Conservation (phyloP, 2,113 vertebrate genomes). For the Catharus minimus region DNA sequence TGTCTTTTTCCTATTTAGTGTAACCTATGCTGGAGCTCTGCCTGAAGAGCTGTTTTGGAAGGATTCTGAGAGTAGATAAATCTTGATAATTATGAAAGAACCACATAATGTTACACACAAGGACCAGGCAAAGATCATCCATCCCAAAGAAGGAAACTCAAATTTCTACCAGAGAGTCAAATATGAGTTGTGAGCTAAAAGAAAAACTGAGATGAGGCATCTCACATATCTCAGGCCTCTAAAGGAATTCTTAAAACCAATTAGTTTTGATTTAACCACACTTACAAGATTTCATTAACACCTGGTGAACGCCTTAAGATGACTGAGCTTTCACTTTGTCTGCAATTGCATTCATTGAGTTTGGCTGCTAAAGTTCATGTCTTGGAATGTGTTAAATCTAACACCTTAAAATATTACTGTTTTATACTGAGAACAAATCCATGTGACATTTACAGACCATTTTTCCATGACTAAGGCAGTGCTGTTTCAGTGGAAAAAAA, state of each 20-base stretch:
- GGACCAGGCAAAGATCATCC: background rate
- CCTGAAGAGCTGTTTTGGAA: background rate
- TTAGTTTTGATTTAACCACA: background rate
- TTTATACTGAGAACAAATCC: background rate
- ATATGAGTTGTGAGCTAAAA: background rate
- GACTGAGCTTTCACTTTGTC: background rate
- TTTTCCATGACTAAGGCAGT: background rate
- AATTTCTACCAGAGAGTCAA: background rate
- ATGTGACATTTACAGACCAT: background rate
- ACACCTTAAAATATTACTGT: background rate
- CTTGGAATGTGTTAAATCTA: background rate
- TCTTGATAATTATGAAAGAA: background rate
- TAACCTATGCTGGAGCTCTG: background rate
- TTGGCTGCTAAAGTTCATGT: background rate
- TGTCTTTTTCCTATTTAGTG: background rate
- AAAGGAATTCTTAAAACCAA: background rate
- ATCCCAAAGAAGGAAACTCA: background rate
- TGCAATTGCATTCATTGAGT: background rate
- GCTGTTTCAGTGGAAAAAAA: background rate
- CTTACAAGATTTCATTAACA: background rate
- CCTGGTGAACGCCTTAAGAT: background rate
- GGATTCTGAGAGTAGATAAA: background rate
- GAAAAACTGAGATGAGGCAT: background rate
- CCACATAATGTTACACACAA: background rate
- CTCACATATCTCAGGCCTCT: background rate